Evolutionary conservation across 2,113 vertebrate species (phyloP).

Genomic region (Callithrix jacchus): DNA sequence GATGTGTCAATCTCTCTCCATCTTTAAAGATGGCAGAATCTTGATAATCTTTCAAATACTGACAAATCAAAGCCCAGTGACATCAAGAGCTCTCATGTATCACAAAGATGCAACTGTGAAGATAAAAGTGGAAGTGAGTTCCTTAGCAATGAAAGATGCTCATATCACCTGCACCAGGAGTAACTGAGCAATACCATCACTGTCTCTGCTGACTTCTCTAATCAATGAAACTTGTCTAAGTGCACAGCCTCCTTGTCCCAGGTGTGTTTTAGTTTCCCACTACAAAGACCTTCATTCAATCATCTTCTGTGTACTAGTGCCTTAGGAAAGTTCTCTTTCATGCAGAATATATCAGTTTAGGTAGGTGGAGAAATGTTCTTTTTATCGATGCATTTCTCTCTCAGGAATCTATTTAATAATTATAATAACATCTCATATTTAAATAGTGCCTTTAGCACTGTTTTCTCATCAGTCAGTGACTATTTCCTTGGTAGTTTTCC

Average conservation of each 20-base stretch:
- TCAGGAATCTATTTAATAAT: slow-evolving; percentile 38
- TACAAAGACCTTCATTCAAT: background rate
- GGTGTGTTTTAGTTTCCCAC: background rate
- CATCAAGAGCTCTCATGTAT: background rate
- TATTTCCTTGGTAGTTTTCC: slow-evolving; percentile 2
- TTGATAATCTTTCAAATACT: background rate
- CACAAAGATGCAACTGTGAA: background rate
- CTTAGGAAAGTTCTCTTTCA: background rate
- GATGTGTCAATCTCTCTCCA: background rate
- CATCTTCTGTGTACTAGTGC: background rate
- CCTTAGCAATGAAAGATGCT: background rate
- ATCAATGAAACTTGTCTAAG: background rate
- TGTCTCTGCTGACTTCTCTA: background rate
- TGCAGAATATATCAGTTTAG: background rate
- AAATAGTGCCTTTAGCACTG: slow-evolving; percentile 27
- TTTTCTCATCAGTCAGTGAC: slow-evolving; percentile 13
- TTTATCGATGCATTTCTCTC: slow-evolving; percentile 50
- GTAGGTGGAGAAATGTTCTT: slow-evolving; percentile 39
- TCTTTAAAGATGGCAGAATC: background rate
- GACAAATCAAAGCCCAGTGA: background rate
- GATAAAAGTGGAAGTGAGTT: background rate
- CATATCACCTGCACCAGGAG: too few species aligned
- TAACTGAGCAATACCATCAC: background rate
- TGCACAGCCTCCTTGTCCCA: background rate
- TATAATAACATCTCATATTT: slow-evolving; percentile 43